A percentile compares a stretch with the other conserved stretches of the same genome.
phyloP scores from a whole-genome alignment of 2,797 vertebrate species.

The Enteromius fasciolatus region DNA sequence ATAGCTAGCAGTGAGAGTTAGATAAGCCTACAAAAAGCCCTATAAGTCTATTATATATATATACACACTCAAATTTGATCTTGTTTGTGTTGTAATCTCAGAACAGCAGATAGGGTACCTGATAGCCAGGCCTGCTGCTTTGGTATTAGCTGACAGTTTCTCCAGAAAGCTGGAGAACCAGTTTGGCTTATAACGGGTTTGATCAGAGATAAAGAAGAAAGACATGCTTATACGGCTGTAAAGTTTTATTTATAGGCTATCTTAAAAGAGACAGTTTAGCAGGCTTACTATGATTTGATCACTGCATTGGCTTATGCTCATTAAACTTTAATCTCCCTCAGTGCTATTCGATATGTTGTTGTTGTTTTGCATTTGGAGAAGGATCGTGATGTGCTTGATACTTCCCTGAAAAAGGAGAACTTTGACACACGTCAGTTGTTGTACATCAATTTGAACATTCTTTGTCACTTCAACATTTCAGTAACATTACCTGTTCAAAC shows the following conservation, averaged over 20 bases:
- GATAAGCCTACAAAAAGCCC: neutral
- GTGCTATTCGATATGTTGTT: neutral
- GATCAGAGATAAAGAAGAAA: neutral
- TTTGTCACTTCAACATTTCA: neutral
- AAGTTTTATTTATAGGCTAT: neutral
- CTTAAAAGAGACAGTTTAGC: neutral
- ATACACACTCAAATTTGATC: neutral
- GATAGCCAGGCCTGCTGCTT: conserved; percentile 43
- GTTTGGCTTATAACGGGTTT: conserved; percentile 35
- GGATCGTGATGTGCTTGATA: neutral
- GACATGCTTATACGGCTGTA: neutral
- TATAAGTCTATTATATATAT: neutral
- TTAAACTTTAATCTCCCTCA: neutral
- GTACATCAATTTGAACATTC: too few relatives aligned
- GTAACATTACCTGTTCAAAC: neutral
- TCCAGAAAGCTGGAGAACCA: conserved; percentile 44
- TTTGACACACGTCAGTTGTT: neutral
- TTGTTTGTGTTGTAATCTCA: conserved; percentile 22
- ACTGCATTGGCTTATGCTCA: neutral
- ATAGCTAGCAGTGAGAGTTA: neutral
- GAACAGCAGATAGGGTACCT: conserved; percentile 18
- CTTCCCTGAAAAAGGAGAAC: neutral
- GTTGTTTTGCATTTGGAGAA: neutral
- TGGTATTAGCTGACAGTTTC: conserved; percentile 21
- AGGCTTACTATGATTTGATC: neutral